Percentiles rank a stretch among this genome's conserved stretches.
These are phyloP conservation scores for Drosophila cardini DNA, from an alignment of 1,140 invertebrate genomes.

Conservation along the genomic window DNA sequence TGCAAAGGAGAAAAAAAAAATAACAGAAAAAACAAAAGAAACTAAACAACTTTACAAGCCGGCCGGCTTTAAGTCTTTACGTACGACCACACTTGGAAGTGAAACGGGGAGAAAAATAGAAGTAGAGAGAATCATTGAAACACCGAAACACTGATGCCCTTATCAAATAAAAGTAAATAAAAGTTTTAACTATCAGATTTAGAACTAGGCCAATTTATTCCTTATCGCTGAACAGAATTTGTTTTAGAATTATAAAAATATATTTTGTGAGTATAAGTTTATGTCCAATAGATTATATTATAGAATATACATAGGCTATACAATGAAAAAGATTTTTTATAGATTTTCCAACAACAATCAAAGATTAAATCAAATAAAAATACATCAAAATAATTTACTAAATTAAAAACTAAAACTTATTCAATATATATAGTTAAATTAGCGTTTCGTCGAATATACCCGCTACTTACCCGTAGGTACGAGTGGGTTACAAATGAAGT, in stretches of 20 bases:
- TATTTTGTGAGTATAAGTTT: too few relatives aligned
- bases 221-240: background rate
- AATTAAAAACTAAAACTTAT: too few relatives aligned
- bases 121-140: background rate
- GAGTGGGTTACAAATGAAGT: slow-evolving; percentile 28
- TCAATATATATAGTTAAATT: background rate
- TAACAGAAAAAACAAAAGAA: slow-evolving; percentile 2
- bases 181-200: background rate
- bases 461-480: background rate
- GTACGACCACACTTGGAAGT: slow-evolving; percentile 7
- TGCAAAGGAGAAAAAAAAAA: slow-evolving; percentile 26
- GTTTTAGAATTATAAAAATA: too few relatives aligned
- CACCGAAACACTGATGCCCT: slow-evolving; percentile 19
- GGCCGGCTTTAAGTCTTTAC: slow-evolving; percentile 58
- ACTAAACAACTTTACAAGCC: slow-evolving; percentile 52
- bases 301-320: too few relatives aligned
- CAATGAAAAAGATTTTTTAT: too few relatives aligned
- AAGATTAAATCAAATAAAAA: too few relatives aligned
- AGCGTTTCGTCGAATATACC: background rate
- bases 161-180: too few relatives aligned
- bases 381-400: too few relatives aligned
- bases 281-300: too few relatives aligned
- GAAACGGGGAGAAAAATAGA: slow-evolving; percentile 9
- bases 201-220: too few relatives aligned
- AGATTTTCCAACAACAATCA: too few relatives aligned